Conservation (phyloP, 2,113 vertebrate species). For the Salvelinus namaycush region DNA sequence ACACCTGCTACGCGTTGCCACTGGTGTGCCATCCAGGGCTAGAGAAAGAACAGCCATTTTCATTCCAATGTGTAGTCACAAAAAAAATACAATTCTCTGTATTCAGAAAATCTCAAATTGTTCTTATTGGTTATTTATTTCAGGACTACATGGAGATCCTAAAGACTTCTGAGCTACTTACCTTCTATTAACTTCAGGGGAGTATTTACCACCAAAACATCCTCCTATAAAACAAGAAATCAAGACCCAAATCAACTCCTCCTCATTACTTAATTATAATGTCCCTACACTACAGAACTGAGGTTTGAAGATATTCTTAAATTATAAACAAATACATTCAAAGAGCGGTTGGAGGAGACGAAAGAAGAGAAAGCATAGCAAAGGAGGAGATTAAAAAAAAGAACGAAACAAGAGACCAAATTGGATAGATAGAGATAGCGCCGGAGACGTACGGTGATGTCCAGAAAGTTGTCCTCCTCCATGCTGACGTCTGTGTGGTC, state of each 20-base stretch:
- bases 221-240: slow-evolving; percentile 29
- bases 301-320: too few species aligned
- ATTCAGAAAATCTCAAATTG: too few species aligned
- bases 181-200: slow-evolving; percentile 26
- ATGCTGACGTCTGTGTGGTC: slow-evolving; percentile 10
- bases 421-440: too few species aligned
- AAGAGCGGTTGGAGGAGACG: too few species aligned
- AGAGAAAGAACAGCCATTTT: neutral
- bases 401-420: neutral
- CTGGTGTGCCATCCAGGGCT: slow-evolving; percentile 40
- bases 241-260: neutral
- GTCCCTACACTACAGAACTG: too few species aligned
- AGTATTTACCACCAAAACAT: slow-evolving; percentile 31
- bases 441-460: slow-evolving; percentile 25
- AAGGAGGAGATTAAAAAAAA: too few species aligned
- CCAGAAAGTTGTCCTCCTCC: slow-evolving; percentile 14
- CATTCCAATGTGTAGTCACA: neutral
- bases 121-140: too few species aligned
- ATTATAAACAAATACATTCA: too few species aligned
- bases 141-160: too few species aligned
- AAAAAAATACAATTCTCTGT: too few species aligned
- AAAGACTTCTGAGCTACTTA: slow-evolving; percentile 5
- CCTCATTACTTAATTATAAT: too few species aligned
- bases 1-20: slow-evolving; percentile 55
- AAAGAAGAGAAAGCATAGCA: too few species aligned